These are phyloP conservation scores for Chionomys nivalis DNA, from an alignment of 2,113 vertebrate species.

Conservation along the genomic window DNA sequence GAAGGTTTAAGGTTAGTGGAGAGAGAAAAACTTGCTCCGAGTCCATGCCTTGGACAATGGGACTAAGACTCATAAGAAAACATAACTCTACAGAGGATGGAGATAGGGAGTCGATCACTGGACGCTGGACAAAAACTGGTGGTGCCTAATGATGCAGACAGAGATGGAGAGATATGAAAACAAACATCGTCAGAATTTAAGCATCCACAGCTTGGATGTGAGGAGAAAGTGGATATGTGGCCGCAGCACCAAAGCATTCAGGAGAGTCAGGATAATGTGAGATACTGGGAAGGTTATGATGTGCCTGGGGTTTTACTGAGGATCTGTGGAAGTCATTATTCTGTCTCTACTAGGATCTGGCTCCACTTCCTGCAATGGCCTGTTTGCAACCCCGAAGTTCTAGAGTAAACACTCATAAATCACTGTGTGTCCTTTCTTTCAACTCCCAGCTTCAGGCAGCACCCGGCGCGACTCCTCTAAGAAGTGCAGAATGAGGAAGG, in stretches of 20 bases:
- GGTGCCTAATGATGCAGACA: neutral
- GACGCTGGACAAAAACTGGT: neutral
- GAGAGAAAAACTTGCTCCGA: rapidly evolving
- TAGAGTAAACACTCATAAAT: constrained; percentile 10
- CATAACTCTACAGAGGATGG: neutral
- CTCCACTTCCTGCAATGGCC: neutral
- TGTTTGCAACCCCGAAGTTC: neutral
- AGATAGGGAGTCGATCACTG: neutral
- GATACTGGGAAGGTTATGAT: neutral
- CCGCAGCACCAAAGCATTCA: neutral
- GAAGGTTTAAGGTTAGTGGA: neutral
- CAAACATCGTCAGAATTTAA: rapidly evolving
- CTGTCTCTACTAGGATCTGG: neutral
- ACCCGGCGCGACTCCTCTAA: neutral
- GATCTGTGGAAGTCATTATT: neutral
- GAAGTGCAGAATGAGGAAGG: neutral
- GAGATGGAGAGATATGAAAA: neutral
- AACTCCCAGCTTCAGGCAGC: neutral
- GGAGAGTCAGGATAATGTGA: neutral
- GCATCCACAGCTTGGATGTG: rapidly evolving
- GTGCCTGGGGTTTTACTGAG: neutral
- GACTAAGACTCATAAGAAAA: neutral
- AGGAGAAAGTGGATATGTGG: neutral
- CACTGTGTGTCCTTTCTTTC: constrained; percentile 16
- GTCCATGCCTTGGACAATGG: rapidly evolving